A percentile compares a stretch with the other conserved stretches of the same genome.
phyloP scores from a whole-genome alignment of 1,140 invertebrate genomes.

The Aphis gossypii region DNA sequence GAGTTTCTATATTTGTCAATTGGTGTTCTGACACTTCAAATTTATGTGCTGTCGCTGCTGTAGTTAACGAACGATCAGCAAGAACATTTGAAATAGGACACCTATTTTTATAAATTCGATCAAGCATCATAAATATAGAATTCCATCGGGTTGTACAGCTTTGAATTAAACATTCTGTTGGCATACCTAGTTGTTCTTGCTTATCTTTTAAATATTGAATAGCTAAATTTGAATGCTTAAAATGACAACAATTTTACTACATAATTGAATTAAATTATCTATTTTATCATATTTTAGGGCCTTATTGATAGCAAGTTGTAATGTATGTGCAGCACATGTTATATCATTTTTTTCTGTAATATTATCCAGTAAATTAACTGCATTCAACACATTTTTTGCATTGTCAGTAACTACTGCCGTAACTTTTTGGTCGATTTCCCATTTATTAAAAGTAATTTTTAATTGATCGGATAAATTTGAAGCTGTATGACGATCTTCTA shows the following conservation, averaged over 20 bases:
- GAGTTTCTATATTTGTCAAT: too few relatives aligned
- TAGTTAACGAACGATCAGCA: background rate
- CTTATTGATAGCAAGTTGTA: background rate
- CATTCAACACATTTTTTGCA: constrained; percentile 15
- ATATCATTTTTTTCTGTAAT: background rate
- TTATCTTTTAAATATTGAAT: background rate
- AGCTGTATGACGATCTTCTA: background rate
- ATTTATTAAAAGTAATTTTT: background rate
- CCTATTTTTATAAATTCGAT: constrained; percentile 8
- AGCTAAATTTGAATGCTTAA: constrained; percentile 26
- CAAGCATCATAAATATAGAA: background rate
- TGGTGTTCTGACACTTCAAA: too few relatives aligned
- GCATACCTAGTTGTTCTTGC: background rate
- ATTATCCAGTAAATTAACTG: background rate
- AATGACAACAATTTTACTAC: background rate
- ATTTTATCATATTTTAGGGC: background rate
- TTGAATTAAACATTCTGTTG: constrained; percentile 5
- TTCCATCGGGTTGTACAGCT: constrained; percentile 47
- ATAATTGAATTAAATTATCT: background rate
- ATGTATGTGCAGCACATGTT: background rate
- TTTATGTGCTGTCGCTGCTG: background rate
- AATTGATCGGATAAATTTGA: background rate
- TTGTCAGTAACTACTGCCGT: constrained; percentile 24
- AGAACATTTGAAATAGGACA: background rate
- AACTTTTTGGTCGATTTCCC: constrained; percentile 4